phyloP scores from a whole-genome alignment of 2,113 vertebrate species.

The Tursiops truncatus region DNA sequence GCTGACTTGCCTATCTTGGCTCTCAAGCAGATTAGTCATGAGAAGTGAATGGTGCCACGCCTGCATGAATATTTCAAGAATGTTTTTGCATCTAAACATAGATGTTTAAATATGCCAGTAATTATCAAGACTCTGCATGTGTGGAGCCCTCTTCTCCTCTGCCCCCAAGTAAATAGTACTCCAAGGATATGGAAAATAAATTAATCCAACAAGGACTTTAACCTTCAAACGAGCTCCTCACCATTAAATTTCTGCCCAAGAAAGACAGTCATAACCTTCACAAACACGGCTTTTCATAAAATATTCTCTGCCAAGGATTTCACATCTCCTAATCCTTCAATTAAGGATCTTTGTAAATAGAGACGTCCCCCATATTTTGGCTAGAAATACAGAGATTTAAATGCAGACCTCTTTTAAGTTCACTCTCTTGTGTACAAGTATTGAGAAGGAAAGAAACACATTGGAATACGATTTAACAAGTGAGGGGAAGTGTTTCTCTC shows the following conservation, averaged over 20 bases:
- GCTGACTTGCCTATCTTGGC: background rate
- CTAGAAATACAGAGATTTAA: background rate
- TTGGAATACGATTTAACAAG: background rate
- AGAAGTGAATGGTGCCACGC: background rate
- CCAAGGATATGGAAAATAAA: conserved; percentile 10
- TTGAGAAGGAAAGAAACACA: background rate
- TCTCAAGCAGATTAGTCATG: background rate
- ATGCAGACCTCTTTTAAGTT: background rate
- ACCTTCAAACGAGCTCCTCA: background rate
- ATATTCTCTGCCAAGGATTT: background rate
- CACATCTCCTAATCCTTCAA: background rate
- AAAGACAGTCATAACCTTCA: background rate
- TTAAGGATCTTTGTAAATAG: background rate
- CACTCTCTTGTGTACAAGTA: background rate
- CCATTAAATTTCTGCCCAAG: background rate
- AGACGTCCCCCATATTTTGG: background rate
- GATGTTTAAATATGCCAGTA: background rate
- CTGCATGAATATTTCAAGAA: background rate
- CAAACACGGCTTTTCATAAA: background rate
- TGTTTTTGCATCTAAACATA: background rate
- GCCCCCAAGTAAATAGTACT: background rate
- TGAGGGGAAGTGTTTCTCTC: background rate
- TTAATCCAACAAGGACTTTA: background rate
- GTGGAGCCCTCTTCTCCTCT: background rate
- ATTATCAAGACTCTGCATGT: background rate